These are phyloP conservation scores for Drosophila ironensis DNA, from an alignment of 1,140 invertebrate genomes.

Conservation along the genomic window DNA sequence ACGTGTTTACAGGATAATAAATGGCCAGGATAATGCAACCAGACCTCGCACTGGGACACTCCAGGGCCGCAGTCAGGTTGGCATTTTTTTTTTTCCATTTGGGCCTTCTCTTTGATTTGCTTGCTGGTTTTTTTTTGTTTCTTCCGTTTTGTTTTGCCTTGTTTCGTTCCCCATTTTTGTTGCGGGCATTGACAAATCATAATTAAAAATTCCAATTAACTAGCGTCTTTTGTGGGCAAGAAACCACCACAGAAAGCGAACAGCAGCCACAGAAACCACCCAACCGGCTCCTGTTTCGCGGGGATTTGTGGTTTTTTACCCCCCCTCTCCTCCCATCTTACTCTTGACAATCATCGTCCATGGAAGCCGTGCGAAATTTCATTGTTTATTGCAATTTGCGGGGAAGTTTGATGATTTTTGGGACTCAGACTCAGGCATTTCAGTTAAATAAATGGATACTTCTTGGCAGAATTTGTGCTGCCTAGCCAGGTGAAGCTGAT, in stretches of 20 bases:
- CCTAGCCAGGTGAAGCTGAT: no score
- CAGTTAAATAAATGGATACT: no score
- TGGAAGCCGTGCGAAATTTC: slow-evolving; percentile 1
- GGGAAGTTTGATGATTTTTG: no score
- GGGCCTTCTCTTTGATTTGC: slow-evolving; percentile 6
- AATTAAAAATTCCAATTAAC: slow-evolving; percentile 76
- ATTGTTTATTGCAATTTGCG: not conserved
- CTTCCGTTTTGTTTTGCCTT: not conserved
- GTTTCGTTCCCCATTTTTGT: slow-evolving; percentile 9
- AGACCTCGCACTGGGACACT: slow-evolving; percentile 13
- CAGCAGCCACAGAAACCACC: not conserved
- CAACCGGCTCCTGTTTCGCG: slow-evolving; percentile 9
- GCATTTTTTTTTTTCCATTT: slow-evolving; percentile 2
- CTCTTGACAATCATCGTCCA: not conserved
- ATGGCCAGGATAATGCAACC: not conserved
- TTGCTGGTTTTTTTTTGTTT: slow-evolving; percentile 1
- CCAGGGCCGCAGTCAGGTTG: slow-evolving; percentile 5
- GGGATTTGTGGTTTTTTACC: slow-evolving; percentile 12
- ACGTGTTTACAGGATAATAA: not conserved
- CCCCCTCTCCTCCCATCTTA: no score
- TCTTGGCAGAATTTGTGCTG: no score
- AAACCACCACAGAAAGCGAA: slow-evolving; percentile 2
- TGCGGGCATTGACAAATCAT: slow-evolving; percentile 63
- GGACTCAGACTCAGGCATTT: no score
- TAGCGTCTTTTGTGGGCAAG: slow-evolving; percentile 42